Conservation (phyloP, 2,113 vertebrate species). For the Dermatemys mawii region DNA sequence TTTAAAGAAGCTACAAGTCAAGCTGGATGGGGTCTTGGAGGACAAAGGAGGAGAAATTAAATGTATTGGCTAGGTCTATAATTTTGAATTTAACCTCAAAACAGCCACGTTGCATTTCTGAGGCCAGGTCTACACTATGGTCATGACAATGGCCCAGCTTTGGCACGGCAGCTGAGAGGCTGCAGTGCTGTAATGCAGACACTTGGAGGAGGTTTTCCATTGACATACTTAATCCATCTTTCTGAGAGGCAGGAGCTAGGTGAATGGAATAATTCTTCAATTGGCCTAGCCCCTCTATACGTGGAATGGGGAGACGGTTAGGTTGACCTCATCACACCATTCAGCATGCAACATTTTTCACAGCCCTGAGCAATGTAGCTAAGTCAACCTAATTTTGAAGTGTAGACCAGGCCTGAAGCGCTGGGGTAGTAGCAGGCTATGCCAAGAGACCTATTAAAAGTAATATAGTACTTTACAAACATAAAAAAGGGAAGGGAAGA, state of each 20-base stretch:
- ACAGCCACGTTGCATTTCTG: slow-evolving; percentile 65
- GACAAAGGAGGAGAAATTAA: slow-evolving; percentile 65
- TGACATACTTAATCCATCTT: neutral
- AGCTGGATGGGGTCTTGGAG: slow-evolving; percentile 29
- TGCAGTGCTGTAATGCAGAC: too few relatives aligned
- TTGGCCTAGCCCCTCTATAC: neutral
- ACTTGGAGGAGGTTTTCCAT: neutral
- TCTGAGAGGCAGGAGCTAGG: neutral
- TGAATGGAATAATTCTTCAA: neutral
- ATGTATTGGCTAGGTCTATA: slow-evolving; percentile 64
- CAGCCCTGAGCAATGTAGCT: neutral
- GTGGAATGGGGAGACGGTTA: neutral
- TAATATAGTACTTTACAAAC: slow-evolving; percentile 66
- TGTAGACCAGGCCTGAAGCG: slow-evolving; percentile 26
- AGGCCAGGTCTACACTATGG: neutral
- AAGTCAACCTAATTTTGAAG: neutral
- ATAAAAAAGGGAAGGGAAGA: slow-evolving; percentile 21
- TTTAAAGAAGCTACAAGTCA: slow-evolving; percentile 73
- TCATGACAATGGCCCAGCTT: neutral
- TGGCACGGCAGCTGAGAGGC: too few relatives aligned
- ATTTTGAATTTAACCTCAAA: slow-evolving; percentile 70
- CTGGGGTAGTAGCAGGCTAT: slow-evolving; percentile 36
- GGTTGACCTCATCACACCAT: neutral
- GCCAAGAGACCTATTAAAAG: slow-evolving; percentile 69
- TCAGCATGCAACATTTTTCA: neutral